Percentiles rank a stretch among this genome's conserved stretches.
phyloP scores from a whole-genome alignment of 2,797 vertebrate species.

The Parauchenoglanis punctatus region DNA sequence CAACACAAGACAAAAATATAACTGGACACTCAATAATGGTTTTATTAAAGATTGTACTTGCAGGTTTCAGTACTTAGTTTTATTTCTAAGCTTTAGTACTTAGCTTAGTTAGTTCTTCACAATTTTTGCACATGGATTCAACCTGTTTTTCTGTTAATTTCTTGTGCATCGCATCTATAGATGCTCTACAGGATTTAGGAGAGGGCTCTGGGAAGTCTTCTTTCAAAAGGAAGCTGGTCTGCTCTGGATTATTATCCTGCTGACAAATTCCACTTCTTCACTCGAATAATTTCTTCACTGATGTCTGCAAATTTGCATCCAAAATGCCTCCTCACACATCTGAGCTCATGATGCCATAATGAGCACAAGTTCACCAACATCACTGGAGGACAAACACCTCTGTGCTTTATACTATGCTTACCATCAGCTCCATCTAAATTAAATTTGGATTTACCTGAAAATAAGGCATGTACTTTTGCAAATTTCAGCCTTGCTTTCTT shows the following conservation, averaged over 20 bases:
- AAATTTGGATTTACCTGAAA: not conserved
- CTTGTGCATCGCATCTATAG: not conserved
- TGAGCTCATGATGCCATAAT: not conserved
- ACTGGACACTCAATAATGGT: not conserved
- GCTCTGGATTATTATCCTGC: not conserved
- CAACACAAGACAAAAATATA: not conserved
- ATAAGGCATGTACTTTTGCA: not conserved
- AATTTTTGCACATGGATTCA: not conserved
- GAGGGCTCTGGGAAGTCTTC: not conserved
- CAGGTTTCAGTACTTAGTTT: not conserved
- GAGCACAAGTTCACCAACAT: not conserved
- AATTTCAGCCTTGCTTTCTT: not conserved
- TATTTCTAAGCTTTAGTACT: no score
- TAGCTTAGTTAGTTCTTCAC: not conserved
- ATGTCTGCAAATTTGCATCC: not conserved
- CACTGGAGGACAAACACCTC: not conserved
- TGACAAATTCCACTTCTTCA: not conserved
- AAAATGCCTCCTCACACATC: not conserved
- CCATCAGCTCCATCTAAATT: not conserved
- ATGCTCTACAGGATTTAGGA: not conserved
- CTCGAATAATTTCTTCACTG: not conserved
- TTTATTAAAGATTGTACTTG: not conserved
- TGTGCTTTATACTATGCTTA: not conserved
- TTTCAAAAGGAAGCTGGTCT: not conserved
- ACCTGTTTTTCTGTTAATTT: not conserved